Conservation (phyloP, 1,140 invertebrate genomes). For the Phenacoccus solenopsis region DNA sequence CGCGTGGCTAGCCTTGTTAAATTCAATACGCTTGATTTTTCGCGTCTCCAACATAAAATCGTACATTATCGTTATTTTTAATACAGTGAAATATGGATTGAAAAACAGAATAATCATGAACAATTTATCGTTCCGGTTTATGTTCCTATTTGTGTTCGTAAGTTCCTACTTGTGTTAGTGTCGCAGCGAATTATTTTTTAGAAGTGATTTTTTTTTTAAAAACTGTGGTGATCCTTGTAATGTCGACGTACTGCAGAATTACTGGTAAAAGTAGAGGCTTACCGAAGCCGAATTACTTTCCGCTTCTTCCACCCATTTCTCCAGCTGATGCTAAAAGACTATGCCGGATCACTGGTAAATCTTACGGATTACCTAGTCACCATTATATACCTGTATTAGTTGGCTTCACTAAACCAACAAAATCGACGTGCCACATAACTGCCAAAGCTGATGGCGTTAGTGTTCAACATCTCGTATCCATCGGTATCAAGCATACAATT, state of each 20-base stretch:
- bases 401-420: conserved; percentile 36
- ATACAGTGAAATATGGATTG: too few relatives aligned
- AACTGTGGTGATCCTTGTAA: conserved; percentile 20
- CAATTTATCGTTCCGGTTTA: not conserved
- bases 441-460: conserved; percentile 43
- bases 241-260: conserved; percentile 55
- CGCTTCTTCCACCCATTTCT: conserved; percentile 62
- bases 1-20: too few relatives aligned
- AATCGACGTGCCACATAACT: conserved; percentile 48
- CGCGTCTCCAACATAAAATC: too few relatives aligned
- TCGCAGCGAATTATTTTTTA: not conserved
- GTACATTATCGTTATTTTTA: too few relatives aligned
- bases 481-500: conserved; percentile 39
- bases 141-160: not conserved
- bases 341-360: conserved; percentile 68
- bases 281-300: conserved; percentile 70
- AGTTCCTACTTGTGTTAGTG: not conserved
- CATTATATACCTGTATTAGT: conserved; percentile 64
- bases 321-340: conserved; percentile 64
- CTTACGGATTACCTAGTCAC: conserved; percentile 56
- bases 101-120: too few relatives aligned
- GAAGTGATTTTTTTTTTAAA: not conserved
- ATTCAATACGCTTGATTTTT: too few relatives aligned
- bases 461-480: conserved; percentile 42
- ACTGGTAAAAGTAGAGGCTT: conserved; percentile 64